These are phyloP conservation scores for Seriola aureovittata DNA, from an alignment of 2,113 vertebrate species.

Conservation along the genomic window DNA sequence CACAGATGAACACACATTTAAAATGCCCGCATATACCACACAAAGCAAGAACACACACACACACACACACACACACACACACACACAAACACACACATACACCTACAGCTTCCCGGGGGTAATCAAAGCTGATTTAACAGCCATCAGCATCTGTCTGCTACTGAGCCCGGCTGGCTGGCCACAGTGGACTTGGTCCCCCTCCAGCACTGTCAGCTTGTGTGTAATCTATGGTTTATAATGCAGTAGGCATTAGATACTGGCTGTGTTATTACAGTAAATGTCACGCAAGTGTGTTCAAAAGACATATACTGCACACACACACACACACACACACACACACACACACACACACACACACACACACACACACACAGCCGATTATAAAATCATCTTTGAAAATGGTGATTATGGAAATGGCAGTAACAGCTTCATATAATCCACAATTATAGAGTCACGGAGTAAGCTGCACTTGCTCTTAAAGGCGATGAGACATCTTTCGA, in stretches of 20 bases:
- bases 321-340: slow-evolving; percentile 4
- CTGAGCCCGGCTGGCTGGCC: slow-evolving; percentile 35
- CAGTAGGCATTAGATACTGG: slow-evolving; percentile 38
- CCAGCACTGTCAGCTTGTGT: slow-evolving; percentile 58
- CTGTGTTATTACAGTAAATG: slow-evolving; percentile 56
- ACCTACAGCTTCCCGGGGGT: slow-evolving; percentile 35
- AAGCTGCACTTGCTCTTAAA: not conserved
- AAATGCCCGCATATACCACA: slow-evolving; percentile 22
- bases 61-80: slow-evolving; percentile 27
- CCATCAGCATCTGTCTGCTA: slow-evolving; percentile 65
- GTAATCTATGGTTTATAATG: slow-evolving; percentile 64
- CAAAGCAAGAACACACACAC: slow-evolving; percentile 12
- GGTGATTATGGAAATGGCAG: slow-evolving; percentile 31
- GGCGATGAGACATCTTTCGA: not conserved
- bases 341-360: slow-evolving; percentile 4
- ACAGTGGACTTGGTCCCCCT: slow-evolving; percentile 54
- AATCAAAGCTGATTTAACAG: slow-evolving; percentile 65
- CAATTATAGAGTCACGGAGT: not conserved
- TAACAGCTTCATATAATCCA: slow-evolving; percentile 36
- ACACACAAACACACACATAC: slow-evolving; percentile 29
- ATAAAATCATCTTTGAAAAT: slow-evolving; percentile 28
- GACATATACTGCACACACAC: not conserved
- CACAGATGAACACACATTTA: slow-evolving; percentile 16
- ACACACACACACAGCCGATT: slow-evolving; percentile 22
- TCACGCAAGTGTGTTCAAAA: slow-evolving; percentile 39